Base-by-base conservation (phyloP, 2,888 invertebrate species). In the Pammene aurita region DNA sequence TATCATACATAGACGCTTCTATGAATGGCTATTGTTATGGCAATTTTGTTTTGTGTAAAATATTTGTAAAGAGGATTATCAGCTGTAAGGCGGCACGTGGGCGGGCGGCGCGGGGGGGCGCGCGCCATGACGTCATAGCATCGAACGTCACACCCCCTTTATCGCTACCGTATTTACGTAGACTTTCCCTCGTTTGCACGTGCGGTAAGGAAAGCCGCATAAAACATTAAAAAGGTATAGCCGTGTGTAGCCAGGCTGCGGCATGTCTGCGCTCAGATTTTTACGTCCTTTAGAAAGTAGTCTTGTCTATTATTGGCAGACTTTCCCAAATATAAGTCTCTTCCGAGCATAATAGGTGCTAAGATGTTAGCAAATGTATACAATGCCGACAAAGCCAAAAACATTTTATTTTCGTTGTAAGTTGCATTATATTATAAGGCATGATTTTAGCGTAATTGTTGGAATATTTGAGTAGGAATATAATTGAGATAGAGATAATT, bases 61-160 rank as follows among this genome's bases (percentile, higher is more conserved):
- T 72, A 76, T 72, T 65, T 58, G 73, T 72, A 73, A 71, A 57
- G 44, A 34, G 65, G 70, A 72, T 75, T 74, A 74, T 72, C 73
- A 75, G 74, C 74, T 74, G 75, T 34, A 11, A 50, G 61, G 56
- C 52, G 65, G 42, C 26, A 54, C 38, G 56, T 66, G 71, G 67
- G 71, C 54, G 62, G 73, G 64, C 64, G 66, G 71, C 54, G 60
- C 56, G 66, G 64, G 73, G n/a, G 71, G 72, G 61, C 72, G 71
- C 66, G 71, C 64, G 70, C 56, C 44, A 73, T 78, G 75, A 77
- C 79, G 79, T 83, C 72, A 76, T 81, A 75, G 79, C 80, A 80
- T 68, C 79, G 85, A 70, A 84, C 87, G 74, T 89, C 92, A 79
- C 84, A 75, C 82, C 76, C 50, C 84, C 86, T 86, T 66, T 58